A percentile compares a stretch with the other conserved stretches of the same genome.
Evolutionary conservation across 1,140 invertebrate species (phyloP).

Genomic region (Musca domestica): DNA sequence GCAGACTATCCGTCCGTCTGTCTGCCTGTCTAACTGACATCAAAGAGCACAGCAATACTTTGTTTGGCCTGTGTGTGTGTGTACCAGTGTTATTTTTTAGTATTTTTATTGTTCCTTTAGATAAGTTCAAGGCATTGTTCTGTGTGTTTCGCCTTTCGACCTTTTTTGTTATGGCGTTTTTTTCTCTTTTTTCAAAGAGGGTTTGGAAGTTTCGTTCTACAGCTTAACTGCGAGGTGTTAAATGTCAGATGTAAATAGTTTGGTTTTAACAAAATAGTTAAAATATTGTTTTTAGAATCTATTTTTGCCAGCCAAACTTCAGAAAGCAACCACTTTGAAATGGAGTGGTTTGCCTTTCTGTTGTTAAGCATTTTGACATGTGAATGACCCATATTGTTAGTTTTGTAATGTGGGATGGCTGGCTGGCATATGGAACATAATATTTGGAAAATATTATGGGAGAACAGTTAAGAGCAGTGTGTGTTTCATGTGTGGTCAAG

Average conservation of each 20-base stretch:
- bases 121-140: slow-evolving; percentile 18
- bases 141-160: background rate
- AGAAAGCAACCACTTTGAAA: too few relatives aligned
- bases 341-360: too few relatives aligned
- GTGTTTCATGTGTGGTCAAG: too few relatives aligned
- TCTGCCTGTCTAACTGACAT: background rate
- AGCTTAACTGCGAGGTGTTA: background rate
- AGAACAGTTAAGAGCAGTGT: too few relatives aligned
- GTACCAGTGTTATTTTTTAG: background rate
- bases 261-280: slow-evolving; percentile 21
- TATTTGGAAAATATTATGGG: too few relatives aligned
- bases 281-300: slow-evolving; percentile 6
- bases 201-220: background rate
- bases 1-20: background rate
- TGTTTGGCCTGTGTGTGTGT: too few relatives aligned
- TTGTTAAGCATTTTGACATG: too few relatives aligned
- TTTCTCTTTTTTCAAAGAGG: slow-evolving; percentile 2
- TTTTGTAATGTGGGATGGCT: too few relatives aligned
- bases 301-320: too few relatives aligned
- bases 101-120: background rate
- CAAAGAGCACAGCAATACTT: too few relatives aligned
- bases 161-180: background rate
- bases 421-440: too few relatives aligned
- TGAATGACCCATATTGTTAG: too few relatives aligned
- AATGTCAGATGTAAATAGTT: slow-evolving; percentile 22